phyloP scores from a whole-genome alignment of 2,113 vertebrate genomes.

The Madoqua kirkii region DNA sequence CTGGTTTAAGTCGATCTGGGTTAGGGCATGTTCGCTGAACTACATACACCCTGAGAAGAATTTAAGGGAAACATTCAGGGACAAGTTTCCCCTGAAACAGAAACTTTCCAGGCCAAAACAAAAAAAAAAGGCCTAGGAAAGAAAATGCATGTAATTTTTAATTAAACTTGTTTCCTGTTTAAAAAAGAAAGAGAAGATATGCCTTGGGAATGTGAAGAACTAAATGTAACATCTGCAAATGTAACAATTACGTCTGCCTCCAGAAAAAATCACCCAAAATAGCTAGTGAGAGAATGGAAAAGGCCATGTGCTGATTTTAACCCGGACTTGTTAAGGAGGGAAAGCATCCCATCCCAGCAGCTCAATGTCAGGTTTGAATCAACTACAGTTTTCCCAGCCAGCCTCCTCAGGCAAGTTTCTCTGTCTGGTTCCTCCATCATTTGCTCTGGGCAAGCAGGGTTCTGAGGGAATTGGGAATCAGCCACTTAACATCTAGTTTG shows the following conservation, averaged over 20 bases:
- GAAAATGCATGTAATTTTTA: not conserved
- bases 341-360: not conserved
- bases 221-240: conserved; percentile 29
- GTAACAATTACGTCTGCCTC: conserved; percentile 34
- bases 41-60: not conserved
- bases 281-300: conserved; percentile 22
- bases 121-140: not conserved
- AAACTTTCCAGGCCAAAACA: not conserved
- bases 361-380: not conserved
- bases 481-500: not conserved
- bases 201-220: not conserved
- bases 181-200: not conserved
- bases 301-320: not conserved
- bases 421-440: not conserved
- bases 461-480: not conserved
- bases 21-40: not conserved
- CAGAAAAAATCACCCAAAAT: conserved; percentile 43
- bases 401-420: not conserved
- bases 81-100: not conserved
- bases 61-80: not conserved
- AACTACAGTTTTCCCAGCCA: not conserved
- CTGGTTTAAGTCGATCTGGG: not conserved
- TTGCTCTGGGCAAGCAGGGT: not conserved
- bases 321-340: not conserved
- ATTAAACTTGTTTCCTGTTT: conserved; percentile 33